phyloP scores from a whole-genome alignment of 2,888 invertebrate species.

The Trichogramma evanescens region DNA sequence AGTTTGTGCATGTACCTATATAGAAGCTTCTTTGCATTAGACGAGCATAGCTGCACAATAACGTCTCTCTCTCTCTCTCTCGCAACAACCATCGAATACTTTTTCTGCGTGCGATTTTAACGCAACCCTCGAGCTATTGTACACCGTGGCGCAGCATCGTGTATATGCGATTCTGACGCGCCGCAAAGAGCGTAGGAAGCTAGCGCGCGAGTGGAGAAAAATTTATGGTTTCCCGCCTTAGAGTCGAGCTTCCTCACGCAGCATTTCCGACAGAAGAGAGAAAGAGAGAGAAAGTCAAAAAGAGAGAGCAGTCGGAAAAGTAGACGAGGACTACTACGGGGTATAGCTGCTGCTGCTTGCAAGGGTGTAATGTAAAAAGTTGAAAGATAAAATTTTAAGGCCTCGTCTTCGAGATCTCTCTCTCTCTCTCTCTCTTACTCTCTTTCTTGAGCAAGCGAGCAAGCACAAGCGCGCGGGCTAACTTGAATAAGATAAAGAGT shows the following conservation, averaged over 20 bases:
- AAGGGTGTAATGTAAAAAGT: constrained; percentile 19
- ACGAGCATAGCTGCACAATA: no score
- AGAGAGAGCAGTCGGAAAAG: constrained; percentile 2
- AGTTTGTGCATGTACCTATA: no score
- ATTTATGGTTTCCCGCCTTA: constrained; percentile 18
- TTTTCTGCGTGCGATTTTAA: no score
- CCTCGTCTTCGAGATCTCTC: constrained; percentile 13
- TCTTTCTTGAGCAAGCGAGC: no score
- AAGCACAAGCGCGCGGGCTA: neutral
- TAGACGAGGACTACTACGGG: neutral
- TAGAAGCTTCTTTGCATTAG: no score
- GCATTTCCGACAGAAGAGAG: constrained; percentile 9
- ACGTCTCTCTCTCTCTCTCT: no score
- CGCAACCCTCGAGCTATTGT: no score
- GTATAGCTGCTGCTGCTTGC: neutral
- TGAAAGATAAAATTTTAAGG: constrained; percentile 21
- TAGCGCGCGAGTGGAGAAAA: constrained; percentile 1
- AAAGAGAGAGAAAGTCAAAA: neutral
- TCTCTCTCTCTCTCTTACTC: no score
- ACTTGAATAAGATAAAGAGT: constrained; percentile 18
- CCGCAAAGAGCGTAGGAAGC: no score
- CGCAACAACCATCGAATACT: no score
- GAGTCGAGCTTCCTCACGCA: constrained; percentile 1
- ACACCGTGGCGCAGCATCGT: no score
- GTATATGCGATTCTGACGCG: no score